Percentiles rank a stretch among this genome's conserved stretches.
Conservation (phyloP, 2,113 vertebrate species). For the Anolis carolinensis region DNA sequence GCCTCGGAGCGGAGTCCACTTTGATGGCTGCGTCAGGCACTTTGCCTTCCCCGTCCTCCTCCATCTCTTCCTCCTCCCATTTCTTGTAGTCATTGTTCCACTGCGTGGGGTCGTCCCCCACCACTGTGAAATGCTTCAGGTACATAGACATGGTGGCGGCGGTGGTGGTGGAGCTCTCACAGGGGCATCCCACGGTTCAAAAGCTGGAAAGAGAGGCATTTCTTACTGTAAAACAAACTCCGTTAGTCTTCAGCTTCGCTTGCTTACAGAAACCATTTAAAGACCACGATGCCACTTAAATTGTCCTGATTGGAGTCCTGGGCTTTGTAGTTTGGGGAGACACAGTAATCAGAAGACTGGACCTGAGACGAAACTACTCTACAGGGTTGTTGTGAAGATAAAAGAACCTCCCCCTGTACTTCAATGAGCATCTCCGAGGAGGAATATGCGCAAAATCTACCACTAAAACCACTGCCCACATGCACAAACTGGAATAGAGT, state of each 20-base stretch:
- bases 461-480: no score
- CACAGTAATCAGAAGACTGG: no score
- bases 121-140: slow-evolving; percentile 89
- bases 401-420: not conserved
- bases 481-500: no score
- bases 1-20: slow-evolving; percentile 47
- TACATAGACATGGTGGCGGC: slow-evolving; percentile 82
- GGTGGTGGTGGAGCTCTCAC: slow-evolving; percentile 22
- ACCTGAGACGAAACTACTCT: not conserved
- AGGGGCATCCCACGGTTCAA: slow-evolving; percentile 48
- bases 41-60: slow-evolving; percentile 63
- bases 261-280: no score
- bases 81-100: slow-evolving; percentile 72
- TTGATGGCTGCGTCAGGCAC: slow-evolving; percentile 32
- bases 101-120: slow-evolving; percentile 81
- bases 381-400: not conserved
- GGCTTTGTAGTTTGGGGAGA: no score
- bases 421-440: not conserved
- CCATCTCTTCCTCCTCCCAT: slow-evolving; percentile 80
- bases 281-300: no score
- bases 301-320: no score
- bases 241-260: no score
- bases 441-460: not conserved
- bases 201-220: no score
- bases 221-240: no score